Evolutionary conservation across 2,797 vertebrate genomes (phyloP).

Genomic region (Eulemur coronatus): DNA sequence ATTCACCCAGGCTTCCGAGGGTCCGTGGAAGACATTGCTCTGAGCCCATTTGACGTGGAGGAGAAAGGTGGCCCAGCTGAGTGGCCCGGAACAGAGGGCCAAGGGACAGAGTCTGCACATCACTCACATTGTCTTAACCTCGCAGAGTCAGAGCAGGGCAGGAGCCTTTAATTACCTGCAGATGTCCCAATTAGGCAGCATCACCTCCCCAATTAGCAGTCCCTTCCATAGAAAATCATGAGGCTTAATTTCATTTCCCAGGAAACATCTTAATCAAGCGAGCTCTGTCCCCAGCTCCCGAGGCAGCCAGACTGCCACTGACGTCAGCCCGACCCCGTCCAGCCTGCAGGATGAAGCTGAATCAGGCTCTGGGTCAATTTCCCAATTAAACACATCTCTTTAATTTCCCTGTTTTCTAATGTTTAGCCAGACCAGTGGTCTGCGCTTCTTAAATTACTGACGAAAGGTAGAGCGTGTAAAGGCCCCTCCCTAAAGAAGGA

Average conservation of each 20-base stretch:
- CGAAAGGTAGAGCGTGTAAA: neutral
- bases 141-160: neutral
- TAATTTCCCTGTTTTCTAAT: constrained; percentile 52
- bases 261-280: constrained; percentile 75
- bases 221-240: constrained; percentile 77
- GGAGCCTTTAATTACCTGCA: constrained; percentile 74
- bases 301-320: constrained; percentile 39
- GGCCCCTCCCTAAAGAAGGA: neutral
- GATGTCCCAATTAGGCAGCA: constrained; percentile 78
- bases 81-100: neutral
- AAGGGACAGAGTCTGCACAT: neutral
- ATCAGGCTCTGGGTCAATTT: constrained; percentile 67
- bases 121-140: neutral
- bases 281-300: constrained; percentile 56
- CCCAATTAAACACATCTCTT: constrained; percentile 55
- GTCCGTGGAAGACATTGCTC: neutral
- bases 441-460: neutral
- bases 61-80: neutral
- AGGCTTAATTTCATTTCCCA: constrained; percentile 77
- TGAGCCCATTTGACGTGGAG: neutral
- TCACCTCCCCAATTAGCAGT: constrained; percentile 73
- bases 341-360: constrained; percentile 32
- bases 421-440: constrained; percentile 8
- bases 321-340: neutral
- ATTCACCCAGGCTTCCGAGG: neutral